Conservation (phyloP, 2,113 vertebrate genomes). For the Sylvilagus bachmani region DNA sequence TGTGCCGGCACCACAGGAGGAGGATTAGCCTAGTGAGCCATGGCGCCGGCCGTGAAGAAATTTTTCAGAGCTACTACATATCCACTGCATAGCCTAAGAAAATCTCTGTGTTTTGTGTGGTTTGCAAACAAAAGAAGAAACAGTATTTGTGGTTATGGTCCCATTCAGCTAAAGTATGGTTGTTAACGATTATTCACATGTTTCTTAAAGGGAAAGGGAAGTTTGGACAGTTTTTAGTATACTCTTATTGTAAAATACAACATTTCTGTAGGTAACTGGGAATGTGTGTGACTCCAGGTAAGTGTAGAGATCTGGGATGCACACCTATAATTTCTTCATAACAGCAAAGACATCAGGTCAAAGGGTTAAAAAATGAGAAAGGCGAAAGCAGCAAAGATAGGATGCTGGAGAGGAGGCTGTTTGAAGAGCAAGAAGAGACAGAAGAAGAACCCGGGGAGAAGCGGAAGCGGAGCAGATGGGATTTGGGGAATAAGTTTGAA, state of each 20-base stretch:
- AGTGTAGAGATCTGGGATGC: too few relatives aligned
- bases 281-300: not conserved
- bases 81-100: not conserved
- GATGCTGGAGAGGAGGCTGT: too few relatives aligned
- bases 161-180: too few relatives aligned
- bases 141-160: too few relatives aligned
- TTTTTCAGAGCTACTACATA: not conserved
- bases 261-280: not conserved
- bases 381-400: fast-evolving
- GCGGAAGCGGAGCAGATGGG: not conserved
- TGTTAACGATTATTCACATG: too few relatives aligned
- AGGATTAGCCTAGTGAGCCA: too few relatives aligned
- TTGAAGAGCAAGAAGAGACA: not conserved
- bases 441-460: not conserved
- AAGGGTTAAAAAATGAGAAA: not conserved
- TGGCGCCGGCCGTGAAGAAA: too few relatives aligned
- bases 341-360: too few relatives aligned
- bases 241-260: not conserved
- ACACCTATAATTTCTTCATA: fast-evolving
- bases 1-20: too few relatives aligned
- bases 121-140: fast-evolving
- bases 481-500: not conserved
- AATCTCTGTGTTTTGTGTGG: too few relatives aligned
- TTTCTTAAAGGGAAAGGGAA: not conserved
- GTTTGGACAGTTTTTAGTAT: too few relatives aligned